Evolutionary conservation across 2,113 vertebrate species (phyloP).

Genomic region (Galemys pyrenaicus): DNA sequence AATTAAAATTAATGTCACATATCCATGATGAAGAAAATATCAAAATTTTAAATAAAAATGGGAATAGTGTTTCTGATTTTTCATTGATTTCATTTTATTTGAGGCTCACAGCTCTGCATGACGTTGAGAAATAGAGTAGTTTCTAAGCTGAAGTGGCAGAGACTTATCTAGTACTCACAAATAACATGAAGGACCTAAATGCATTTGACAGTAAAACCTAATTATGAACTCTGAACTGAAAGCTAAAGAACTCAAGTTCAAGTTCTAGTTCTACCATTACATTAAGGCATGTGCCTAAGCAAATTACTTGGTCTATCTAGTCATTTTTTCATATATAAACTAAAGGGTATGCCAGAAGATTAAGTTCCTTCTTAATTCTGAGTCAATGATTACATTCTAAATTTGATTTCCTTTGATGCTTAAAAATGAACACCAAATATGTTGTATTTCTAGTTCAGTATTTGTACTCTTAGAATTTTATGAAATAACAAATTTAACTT

Average conservation of each 20-base stretch:
- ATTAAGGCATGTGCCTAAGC: not conserved
- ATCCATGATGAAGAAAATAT: slow-evolving; percentile 38
- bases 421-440: slow-evolving; percentile 55
- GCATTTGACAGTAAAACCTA: not conserved
- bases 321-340: slow-evolving; percentile 54
- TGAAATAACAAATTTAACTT: slow-evolving; percentile 50
- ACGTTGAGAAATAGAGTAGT: not conserved
- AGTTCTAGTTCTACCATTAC: not conserved
- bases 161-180: slow-evolving; percentile 16
- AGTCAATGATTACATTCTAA: slow-evolving; percentile 53
- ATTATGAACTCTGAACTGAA: slow-evolving; percentile 36
- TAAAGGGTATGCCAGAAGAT: slow-evolving; percentile 18
- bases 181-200: slow-evolving; percentile 14
- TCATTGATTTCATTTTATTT: slow-evolving; percentile 13
- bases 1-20: slow-evolving; percentile 49
- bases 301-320: slow-evolving; percentile 46
- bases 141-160: slow-evolving; percentile 24
- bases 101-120: not conserved
- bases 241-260: slow-evolving; percentile 9
- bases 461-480: slow-evolving; percentile 43
- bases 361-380: slow-evolving; percentile 42
- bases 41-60: slow-evolving; percentile 50
- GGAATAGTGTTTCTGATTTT: slow-evolving; percentile 15
- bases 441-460: slow-evolving; percentile 52
- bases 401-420: slow-evolving; percentile 58